Evolutionary conservation across 2,113 vertebrate species (phyloP).

Genomic region (Plestiodon gilberti): DNA sequence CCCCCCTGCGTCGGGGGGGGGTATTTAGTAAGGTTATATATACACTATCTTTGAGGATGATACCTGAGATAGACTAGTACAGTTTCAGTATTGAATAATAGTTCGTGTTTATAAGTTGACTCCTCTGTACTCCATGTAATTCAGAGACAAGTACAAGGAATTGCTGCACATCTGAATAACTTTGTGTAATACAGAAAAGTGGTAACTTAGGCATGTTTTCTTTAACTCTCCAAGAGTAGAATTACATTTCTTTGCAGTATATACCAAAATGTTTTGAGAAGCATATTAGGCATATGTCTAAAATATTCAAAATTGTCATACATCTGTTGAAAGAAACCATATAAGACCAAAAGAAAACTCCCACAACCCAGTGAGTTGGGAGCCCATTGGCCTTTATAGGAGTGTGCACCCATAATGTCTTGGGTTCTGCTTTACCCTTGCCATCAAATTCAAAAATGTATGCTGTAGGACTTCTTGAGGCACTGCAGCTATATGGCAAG

Average conservation of each 20-base stretch:
- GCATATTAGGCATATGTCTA: not conserved
- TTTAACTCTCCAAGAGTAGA: not conserved
- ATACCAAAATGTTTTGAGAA: not conserved
- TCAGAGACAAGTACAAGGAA: conserved; percentile 5
- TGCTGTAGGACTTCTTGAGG: not conserved
- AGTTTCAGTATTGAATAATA: not conserved
- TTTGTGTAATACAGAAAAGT: not conserved
- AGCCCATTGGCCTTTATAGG: not conserved
- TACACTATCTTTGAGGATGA: not conserved
- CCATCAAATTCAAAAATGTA: not conserved
- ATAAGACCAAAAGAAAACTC: not conserved
- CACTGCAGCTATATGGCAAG: not conserved
- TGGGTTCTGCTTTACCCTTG: not conserved
- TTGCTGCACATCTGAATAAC: conserved; percentile 23
- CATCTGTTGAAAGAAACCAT: not conserved
- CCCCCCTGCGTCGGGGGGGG: too few species aligned
- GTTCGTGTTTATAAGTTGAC: not conserved
- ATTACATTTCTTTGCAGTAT: not conserved
- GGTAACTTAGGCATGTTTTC: not conserved
- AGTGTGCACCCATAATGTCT: not conserved
- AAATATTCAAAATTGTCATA: not conserved
- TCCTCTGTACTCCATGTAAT: not conserved
- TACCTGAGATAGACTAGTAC: not conserved
- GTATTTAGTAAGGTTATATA: too few species aligned
- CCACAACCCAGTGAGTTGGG: not conserved